Evolutionary conservation across 2,113 vertebrate genomes (phyloP).

Genomic region (Apodemus speciosus): DNA sequence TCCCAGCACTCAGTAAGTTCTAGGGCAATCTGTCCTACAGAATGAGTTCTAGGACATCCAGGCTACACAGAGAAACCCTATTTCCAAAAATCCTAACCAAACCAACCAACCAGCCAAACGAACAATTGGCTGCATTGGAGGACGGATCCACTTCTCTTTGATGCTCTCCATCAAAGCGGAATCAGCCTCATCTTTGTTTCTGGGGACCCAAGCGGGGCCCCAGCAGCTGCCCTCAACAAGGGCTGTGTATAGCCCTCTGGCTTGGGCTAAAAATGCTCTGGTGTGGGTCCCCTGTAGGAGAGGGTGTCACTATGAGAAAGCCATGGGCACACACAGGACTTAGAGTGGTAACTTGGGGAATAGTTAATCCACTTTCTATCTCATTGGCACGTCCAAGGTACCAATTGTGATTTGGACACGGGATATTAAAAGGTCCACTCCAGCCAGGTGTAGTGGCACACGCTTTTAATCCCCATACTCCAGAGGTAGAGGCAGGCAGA

Average conservation of each 20-base stretch:
- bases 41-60: neutral
- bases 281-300: neutral
- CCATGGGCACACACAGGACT: neutral
- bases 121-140: neutral
- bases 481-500: too few species aligned
- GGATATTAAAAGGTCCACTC: neutral
- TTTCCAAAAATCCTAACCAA: neutral
- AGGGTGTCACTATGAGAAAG: neutral
- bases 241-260: neutral
- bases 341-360: neutral
- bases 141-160: neutral
- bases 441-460: neutral
- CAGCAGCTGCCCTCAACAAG: neutral
- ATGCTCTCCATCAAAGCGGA: neutral
- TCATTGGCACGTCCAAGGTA: neutral
- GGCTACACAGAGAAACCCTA: neutral
- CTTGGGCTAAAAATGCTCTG: neutral
- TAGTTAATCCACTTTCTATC: neutral
- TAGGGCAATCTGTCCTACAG: neutral
- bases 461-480: too few species aligned
- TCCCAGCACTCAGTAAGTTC: neutral
- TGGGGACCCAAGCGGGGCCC: neutral
- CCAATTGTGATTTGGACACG: neutral
- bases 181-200: neutral
- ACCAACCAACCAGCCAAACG: neutral